A percentile compares a stretch with the other conserved stretches of the same genome.
These are phyloP conservation scores for Tetrax tetrax DNA, from an alignment of 2,113 vertebrate species.

Conservation along the genomic window DNA sequence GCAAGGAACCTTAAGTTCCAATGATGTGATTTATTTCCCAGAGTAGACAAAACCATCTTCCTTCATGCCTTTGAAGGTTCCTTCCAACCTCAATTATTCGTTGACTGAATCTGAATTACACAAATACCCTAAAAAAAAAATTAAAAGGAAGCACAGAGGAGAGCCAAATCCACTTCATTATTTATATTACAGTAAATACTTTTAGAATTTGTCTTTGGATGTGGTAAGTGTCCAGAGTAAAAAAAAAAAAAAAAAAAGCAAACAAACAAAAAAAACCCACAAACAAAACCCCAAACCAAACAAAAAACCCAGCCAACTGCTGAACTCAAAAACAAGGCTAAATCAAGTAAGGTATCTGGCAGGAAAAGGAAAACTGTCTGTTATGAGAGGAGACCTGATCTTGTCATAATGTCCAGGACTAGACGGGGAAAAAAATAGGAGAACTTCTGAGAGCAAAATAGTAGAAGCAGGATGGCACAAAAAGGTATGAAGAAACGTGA, in stretches of 20 bases:
- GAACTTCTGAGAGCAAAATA: background rate
- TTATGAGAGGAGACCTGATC: rapidly evolving
- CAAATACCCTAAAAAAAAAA: background rate
- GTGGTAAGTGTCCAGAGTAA: background rate
- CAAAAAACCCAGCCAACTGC: no score
- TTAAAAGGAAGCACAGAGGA: background rate
- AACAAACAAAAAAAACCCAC: no score
- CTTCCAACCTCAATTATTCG: background rate
- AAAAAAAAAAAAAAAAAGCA: background rate
- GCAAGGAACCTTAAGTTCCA: background rate
- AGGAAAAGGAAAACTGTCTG: background rate
- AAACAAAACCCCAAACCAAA: no score
- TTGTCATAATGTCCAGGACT: background rate
- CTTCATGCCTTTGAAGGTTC: background rate
- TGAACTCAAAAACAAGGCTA: background rate
- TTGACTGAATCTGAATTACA: background rate
- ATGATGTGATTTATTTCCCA: background rate
- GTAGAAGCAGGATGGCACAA: background rate
- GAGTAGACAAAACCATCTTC: background rate
- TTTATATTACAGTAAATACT: background rate
- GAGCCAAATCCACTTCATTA: background rate
- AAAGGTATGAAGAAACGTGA: background rate
- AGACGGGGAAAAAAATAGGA: background rate
- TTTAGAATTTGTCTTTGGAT: background rate
- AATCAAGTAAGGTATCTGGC: background rate